Evolutionary conservation across 2,797 vertebrate species (phyloP), one percentile per base, ranked within the genome.

Genomic region (Gadopsis marmoratus): DNA sequence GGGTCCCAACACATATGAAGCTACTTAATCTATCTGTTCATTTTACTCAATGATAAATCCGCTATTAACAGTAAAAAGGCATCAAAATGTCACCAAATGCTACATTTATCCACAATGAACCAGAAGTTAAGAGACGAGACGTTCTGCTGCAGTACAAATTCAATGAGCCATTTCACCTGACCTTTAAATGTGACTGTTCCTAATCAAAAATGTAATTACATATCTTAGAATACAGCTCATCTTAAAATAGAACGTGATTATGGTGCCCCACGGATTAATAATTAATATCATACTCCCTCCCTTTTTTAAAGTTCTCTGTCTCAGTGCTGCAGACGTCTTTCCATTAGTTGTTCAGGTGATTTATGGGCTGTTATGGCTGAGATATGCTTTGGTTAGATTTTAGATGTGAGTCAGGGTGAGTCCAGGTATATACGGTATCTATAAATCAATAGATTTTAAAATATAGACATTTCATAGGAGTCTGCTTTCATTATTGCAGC

Each of bases 211-310:
- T 75, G 59, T 73, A 82, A 90, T 89, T 87, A 90, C 37, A 68
- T 23, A 55, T 68, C 76, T 71, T 70, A 82, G 71, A 85, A 78
- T 78, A 84, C 21, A 50, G 55, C 63, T 60, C 58, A 48, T 64
- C 77, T 71, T 76, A 81, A 87, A 88, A 85, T 84, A 86, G 83
- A 86, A 88, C 64, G 71, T 59, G 73, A 89, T 86, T 76, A 72
- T 39, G 74, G 74, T 21, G 41, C 73, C 62, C 33, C 29, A 29
- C 33, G 66, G 77, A 83, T 88, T 71, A 81, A 85, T 69, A 79
- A 69, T 26, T 81, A 61, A 82, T 78, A 69, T 58, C 70, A 43
- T 58, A 67, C 21, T 64, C 47, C 6, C 47, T 74, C 66, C 29
- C 14, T 17, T 39, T 51, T 51, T 26, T 41, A 31, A 26, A 41